Conservation (phyloP, 1,140 invertebrate species). For the Nautilus pompilius region DNA sequence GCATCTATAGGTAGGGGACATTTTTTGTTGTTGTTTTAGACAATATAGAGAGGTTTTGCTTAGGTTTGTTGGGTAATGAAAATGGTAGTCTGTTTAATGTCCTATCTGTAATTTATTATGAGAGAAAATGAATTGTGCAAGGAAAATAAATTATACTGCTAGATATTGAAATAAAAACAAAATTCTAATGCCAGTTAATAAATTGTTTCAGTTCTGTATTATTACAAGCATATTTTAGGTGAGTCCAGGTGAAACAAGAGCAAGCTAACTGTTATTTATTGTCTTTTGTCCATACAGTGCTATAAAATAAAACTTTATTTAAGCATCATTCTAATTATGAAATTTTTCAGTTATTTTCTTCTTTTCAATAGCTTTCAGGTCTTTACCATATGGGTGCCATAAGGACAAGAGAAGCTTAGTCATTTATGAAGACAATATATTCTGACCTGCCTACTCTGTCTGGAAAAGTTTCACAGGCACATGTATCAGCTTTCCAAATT, state of each 20-base stretch:
- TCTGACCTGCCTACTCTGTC: too few species aligned
- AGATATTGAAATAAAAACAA: too few species aligned
- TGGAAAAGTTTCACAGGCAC: too few species aligned
- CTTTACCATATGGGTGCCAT: slow-evolving; percentile 55
- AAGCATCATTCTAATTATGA: background rate
- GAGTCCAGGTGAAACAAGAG: background rate
- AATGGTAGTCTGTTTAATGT: too few species aligned
- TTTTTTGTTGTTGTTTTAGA: slow-evolving; percentile 4
- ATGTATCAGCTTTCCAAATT: too few species aligned
- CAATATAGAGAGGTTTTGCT: too few species aligned
- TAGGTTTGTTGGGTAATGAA: too few species aligned
- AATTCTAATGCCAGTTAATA: background rate
- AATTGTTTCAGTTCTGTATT: background rate
- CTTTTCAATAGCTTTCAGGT: slow-evolving; percentile 77
- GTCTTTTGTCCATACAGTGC: background rate
- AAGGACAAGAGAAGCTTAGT: slow-evolving; percentile 49
- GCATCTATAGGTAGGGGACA: slow-evolving; percentile 65
- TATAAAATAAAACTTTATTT: background rate
- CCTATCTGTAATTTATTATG: too few species aligned
- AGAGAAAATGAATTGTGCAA: too few species aligned
- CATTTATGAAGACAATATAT: slow-evolving; percentile 42
- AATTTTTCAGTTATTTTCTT: slow-evolving; percentile 1
- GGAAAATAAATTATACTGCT: too few species aligned
- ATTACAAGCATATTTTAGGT: background rate
- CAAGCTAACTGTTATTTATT: background rate